Evolutionary conservation across 2,888 invertebrate species (phyloP), one percentile per base, ranked within the genome.

Genomic region (Caenorhabditis zanzibari): DNA sequence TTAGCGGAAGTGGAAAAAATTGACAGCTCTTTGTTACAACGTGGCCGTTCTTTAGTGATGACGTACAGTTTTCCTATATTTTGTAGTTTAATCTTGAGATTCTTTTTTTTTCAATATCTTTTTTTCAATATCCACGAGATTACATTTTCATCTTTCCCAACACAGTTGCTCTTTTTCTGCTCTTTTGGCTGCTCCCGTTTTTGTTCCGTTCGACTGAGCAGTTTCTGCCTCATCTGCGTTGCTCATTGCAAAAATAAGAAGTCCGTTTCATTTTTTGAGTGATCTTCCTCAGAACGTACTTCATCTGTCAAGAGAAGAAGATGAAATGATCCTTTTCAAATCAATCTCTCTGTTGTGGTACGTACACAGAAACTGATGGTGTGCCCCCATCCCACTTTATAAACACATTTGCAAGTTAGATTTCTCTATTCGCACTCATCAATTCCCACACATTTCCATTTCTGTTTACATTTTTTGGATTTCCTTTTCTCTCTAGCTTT

Each of bases 401-500:
- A 68, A 68, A 52, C 66, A 68, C 52, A 74, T 74, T 74, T 64
- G 74, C 74, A 74, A 64, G 52, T 54, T 24, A 54, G 54, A 74
- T 74, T 64, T 52, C 22, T 28, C 35, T 52, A 38, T 54, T 64
- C 54, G 16, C 69, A 56, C 24, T 28, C 28, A 19, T 16, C 72
- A n/a, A 32, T 61, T 54, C 38, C 73, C 49, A 32, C 35, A 28
- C 52, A 6, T 59, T 59, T 47, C 26, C 47, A 44, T 49, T 52
- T 73, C 59, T 75, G 66, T 75, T 75, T 75, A 58, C 66, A 58
- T 26, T 14, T 44, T 24, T 54, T 7, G 54, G 24, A 12, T 26
- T 73, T 7, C 12, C 24, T 41, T 5, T 54, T 7, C 35, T 14
- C 14, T 49, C 19, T 47, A 26, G 28, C 9, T 54, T 24, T 38